Evolutionary conservation across 92 coral and sea anemone genomes (phyloP).

Genomic region (Phenganax stokvisi): DNA sequence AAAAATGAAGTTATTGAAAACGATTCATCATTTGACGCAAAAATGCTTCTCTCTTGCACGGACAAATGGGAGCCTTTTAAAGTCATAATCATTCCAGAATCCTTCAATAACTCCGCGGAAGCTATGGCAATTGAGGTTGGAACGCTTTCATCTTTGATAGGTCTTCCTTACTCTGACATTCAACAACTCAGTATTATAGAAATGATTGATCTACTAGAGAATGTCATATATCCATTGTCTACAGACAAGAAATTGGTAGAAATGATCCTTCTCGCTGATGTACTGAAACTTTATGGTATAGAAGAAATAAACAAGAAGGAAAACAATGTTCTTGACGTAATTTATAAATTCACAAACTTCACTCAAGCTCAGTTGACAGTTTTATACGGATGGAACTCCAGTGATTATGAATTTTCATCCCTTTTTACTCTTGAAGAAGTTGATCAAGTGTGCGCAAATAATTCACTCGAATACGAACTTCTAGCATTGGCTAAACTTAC

Average conservation of each 20-base stretch:
- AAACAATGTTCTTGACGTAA: constrained; percentile 18
- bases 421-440: constrained; percentile 22
- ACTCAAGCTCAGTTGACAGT: constrained; percentile 17
- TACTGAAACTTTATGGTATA: not conserved
- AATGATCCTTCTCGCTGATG: not conserved
- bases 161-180: not conserved
- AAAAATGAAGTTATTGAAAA: not conserved
- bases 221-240: not conserved
- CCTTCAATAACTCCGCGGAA: constrained; percentile 18
- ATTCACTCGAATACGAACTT: not conserved
- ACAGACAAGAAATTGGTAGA: constrained; percentile 21
- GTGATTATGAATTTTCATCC: constrained; percentile 15
- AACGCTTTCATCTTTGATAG: constrained; percentile 9
- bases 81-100: constrained; percentile 6
- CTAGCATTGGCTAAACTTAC: constrained; percentile 13
- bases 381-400: constrained; percentile 15
- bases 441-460: not conserved
- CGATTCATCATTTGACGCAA: not conserved
- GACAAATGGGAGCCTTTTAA: constrained; percentile 34
- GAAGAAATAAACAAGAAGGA: not conserved
- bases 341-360: not conserved
- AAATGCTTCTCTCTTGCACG: constrained; percentile 31
- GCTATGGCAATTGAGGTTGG: constrained; percentile 11
- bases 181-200: constrained; percentile 9
- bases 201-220: constrained; percentile 8